These are phyloP conservation scores for Chironomus tentans DNA, from an alignment of 2,888 invertebrate species.

Conservation along the genomic window DNA sequence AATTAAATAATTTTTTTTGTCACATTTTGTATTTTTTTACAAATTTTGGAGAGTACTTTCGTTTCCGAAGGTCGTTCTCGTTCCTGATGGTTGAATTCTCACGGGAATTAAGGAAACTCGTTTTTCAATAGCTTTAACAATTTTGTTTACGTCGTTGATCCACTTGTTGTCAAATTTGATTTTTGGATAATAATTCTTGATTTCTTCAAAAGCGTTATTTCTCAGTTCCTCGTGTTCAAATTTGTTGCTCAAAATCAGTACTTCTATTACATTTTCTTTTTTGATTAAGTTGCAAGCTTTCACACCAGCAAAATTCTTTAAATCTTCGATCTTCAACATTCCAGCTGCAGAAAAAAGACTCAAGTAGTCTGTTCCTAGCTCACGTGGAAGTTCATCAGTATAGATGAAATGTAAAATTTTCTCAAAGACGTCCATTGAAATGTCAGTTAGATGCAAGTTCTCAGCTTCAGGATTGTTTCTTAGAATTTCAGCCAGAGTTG, in stretches of 20 bases:
- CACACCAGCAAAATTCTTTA: neutral
- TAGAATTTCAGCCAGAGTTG: too few species aligned
- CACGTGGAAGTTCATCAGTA: neutral
- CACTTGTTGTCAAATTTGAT: too few species aligned
- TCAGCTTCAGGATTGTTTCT: neutral
- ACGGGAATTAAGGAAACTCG: too few species aligned
- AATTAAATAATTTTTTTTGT: too few species aligned
- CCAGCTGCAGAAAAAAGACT: neutral
- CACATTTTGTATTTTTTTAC: too few species aligned
- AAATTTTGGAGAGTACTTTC: too few species aligned
- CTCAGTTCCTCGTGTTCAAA: neutral
- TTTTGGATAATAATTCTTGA: too few species aligned
- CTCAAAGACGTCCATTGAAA: neutral
- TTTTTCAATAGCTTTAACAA: too few species aligned
- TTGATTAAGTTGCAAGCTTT: neutral
- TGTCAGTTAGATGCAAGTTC: neutral
- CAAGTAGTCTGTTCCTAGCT: neutral
- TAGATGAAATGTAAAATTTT: neutral
- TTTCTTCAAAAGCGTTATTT: neutral
- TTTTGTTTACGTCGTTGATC: too few species aligned
- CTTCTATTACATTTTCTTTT: neutral
- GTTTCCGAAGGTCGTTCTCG: too few species aligned
- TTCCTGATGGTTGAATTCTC: too few species aligned
- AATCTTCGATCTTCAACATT: neutral
- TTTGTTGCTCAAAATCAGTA: neutral